Evolutionary conservation across 2,797 vertebrate genomes (phyloP).

Genomic region (Clarias laeviceps): DNA sequence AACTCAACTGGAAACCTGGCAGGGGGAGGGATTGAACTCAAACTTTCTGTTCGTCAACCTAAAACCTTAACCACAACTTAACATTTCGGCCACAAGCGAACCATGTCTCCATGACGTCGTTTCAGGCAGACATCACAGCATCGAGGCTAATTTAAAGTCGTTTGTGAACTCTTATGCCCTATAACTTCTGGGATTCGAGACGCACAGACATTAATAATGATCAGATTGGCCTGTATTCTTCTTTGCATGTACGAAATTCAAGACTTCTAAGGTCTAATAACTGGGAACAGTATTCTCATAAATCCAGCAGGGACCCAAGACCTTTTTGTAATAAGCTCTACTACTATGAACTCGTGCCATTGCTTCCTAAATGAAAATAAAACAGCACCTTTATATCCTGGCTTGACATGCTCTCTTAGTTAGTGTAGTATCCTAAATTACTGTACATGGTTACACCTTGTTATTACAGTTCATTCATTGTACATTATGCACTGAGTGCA

Average conservation of each 20-base stretch:
- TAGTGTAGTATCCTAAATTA: conserved; percentile 14
- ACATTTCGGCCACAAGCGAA: neutral
- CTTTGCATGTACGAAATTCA: neutral
- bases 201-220: neutral
- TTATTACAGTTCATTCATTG: conserved; percentile 14
- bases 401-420: conserved; percentile 27
- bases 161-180: conserved; percentile 3
- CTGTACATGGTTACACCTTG: conserved; percentile 12
- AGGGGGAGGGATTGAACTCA: neutral
- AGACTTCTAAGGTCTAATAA: conserved; percentile 3
- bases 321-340: neutral
- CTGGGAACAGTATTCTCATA: conserved; percentile 7
- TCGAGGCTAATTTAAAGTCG: conserved; percentile 4
- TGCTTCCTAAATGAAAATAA: conserved; percentile 44
- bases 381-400: conserved; percentile 48
- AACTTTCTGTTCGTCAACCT: neutral
- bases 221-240: neutral
- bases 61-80: neutral
- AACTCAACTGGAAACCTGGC: neutral
- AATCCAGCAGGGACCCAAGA: conserved; percentile 28
- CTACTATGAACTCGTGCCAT: conserved; percentile 32
- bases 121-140: neutral
- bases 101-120: neutral
- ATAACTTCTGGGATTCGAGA: neutral
- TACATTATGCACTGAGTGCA: conserved; percentile 15